Evolutionary conservation across 2,113 vertebrate genomes (phyloP), one percentile per base, ranked within the genome.

Genomic region (Cryptotis parvus): DNA sequence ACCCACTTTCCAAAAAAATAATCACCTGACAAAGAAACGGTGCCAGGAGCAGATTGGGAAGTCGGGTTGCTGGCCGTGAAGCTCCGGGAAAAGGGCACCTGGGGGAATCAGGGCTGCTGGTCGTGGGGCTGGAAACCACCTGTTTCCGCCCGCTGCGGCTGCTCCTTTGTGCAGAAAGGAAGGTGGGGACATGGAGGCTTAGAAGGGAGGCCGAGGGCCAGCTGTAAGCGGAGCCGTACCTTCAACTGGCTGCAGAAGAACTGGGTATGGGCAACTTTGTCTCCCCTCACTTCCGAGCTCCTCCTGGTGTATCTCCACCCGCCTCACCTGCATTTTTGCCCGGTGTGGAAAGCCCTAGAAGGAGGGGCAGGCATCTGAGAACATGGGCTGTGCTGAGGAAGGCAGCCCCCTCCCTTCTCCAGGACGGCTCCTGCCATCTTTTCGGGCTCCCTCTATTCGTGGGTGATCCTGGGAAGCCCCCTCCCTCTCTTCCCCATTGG

Each of bases 381-480:
- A 68, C 29, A 49, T 10, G 84, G 65, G 73, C 22, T 75, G 61
- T 61, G 69, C 45, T 52, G 77, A 78, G 76, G 58, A 45, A 63
- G 12, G 26, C 55, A 74, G 22, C 35, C 55, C 24, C 63, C 37
- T 39, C 55, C 43, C 11, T 35, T 70, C 45, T 55, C 24, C 0
- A 45, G 72, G 70, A 58, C 78, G 80, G 78, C 89, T 69, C 43
- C 1, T 91, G 90, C 90, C 78, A 90, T 66, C 65, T 87, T 84
- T 80, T 80, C 74, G 15, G 7, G 58, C 73, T 92, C 45, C 87
- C 78, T 90, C 66, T 45, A 2, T 92, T 77, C 82, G 88, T 91
- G 93, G 91, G 94, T 94, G 95, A 93, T 92, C 86, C 77, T 84
- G 90, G 75, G 92, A 84, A 84, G 43, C 93, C 93, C 94, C 91